Evolutionary conservation across 2,888 invertebrate species (phyloP), one percentile per base, ranked within the genome.

Genomic region (Cephalotes varians): DNA sequence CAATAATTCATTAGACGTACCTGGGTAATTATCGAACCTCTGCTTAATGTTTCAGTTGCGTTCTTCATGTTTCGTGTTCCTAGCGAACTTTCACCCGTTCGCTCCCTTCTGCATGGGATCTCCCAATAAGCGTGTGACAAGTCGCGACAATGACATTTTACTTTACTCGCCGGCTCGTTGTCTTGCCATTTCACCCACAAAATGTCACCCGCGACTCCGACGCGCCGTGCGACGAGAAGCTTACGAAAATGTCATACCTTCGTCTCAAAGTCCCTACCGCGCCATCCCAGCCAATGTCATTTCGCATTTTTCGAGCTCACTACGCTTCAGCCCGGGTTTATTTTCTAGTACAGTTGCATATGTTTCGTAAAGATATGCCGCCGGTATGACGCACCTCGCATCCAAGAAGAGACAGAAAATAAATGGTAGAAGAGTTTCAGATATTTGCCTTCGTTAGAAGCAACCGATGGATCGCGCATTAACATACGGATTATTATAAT

Each of bases 111-210:
- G 40, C 31, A 28, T 15, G 28, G 25, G 25, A 18, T 9, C 40
- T 44, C n/a, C 64, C 76, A 47, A 81, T 64, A 60, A 65, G 34
- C 60, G 72, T 34, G 37, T 56, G 71, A 65, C 81, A 49, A 72
- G 77, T 81, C 82, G 71, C 76, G 80, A 69, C 84, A 88, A 86
- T 87, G 89, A 88, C 89, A 90, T 89, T 89, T 89, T 81, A 62
- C 85, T 74, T 83, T 81, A 74, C 47, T 80, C 72, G 77, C 25
- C 62, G 58, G 71, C 74, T 72, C 71, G 71, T 65, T 73, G 62
- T 86, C 84, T 79, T 85, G 90, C 86, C 90, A 89, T 90, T 89
- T 90, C 79, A 49, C 85, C 64, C 72, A 77, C 72, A 79, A 90
- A 89, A 89, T 90, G 89, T 89, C 89, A 85, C 54, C 64, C 81